These are phyloP conservation scores for Chelonia mydas DNA, from an alignment of 2,797 vertebrate species.

Conservation along the genomic window DNA sequence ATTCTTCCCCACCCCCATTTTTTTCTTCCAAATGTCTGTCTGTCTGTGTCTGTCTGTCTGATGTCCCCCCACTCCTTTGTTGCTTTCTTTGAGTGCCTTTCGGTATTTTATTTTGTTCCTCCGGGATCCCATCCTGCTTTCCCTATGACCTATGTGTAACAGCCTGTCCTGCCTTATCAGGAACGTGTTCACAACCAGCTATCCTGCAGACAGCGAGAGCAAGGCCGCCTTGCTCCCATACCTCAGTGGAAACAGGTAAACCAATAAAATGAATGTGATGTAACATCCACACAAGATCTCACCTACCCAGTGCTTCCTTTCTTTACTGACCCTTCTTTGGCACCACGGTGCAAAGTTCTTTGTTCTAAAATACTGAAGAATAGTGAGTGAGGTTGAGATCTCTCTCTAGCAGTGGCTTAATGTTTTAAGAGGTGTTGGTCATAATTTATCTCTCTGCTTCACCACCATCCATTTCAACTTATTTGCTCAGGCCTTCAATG, in stretches of 20 bases:
- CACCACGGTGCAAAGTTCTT: neutral
- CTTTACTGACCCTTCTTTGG: neutral
- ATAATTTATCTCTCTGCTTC: neutral
- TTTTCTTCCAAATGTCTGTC: slow-evolving; percentile 43
- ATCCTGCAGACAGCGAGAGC: slow-evolving; percentile 82
- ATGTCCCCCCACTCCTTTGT: slow-evolving; percentile 57
- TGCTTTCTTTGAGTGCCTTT: slow-evolving; percentile 71
- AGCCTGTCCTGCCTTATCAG: slow-evolving; percentile 88
- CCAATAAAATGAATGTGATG: slow-evolving; percentile 22
- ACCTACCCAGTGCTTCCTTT: neutral
- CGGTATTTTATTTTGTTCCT: slow-evolving; percentile 78
- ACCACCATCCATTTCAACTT: neutral
- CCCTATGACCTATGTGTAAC: slow-evolving; percentile 78
- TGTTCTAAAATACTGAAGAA: neutral
- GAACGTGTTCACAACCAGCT: slow-evolving; percentile 85
- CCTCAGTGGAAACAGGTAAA: slow-evolving; percentile 99
- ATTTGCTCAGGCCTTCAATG: neutral
- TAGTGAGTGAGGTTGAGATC: neutral
- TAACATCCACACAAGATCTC: neutral
- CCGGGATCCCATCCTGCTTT: slow-evolving; percentile 53
- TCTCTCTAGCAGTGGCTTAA: neutral
- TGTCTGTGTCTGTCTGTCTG: slow-evolving; percentile 66
- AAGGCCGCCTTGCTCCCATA: slow-evolving; percentile 83
- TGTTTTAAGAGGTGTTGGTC: neutral
- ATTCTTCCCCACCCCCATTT: slow-evolving; percentile 49